Evolutionary conservation across 2,888 invertebrate genomes (phyloP), one percentile per base, ranked within the genome.

Genomic region (Apodemia mormo): DNA sequence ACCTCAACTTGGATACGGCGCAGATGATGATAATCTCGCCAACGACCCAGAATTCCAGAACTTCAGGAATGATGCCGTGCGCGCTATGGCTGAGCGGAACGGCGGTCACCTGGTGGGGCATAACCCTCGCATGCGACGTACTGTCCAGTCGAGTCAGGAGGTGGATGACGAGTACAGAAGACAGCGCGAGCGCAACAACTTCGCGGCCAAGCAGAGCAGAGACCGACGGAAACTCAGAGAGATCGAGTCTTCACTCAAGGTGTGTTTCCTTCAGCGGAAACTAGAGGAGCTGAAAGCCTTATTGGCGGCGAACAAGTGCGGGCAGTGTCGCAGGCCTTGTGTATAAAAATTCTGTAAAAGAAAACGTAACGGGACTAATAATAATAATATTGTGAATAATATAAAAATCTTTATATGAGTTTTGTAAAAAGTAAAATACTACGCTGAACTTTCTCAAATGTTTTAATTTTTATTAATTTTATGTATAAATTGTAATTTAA

Each of bases 171-270:
- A 96, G 0, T 99, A 99, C 83, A 96, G 96, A 92, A 98, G 97
- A 79, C 95, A 98, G 70, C 92, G 99, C 10, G 95, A 96, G 75
- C 97, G 98, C 82, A 99, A 99, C 86, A 99, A 99, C 85, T 97
- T 96, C 74, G 99, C 99, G 0, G 99, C 99, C 0, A 99, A 99
- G 86, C 95, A 98, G 77, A 98, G 98, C 0, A 94, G 99, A 3
- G 99, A 99, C 81, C 96, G 98, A 0, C 94, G 99, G 71, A 94
- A 98, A 77, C 95, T 97, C 64, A 97, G 98, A 79, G 99, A 99
- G 85, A 98, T 99, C 7, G 54, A 65, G 30, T 30, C 69, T 33
- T 29, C 65, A 22, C 65, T 69, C 30, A 65, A 69, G 43, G 69
- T 69, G 0, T 65, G 65, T 0, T 69, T 49, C 5, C 64, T 37